Conservation (phyloP, 2,113 vertebrate species). For the Pelobates fuscus region DNA sequence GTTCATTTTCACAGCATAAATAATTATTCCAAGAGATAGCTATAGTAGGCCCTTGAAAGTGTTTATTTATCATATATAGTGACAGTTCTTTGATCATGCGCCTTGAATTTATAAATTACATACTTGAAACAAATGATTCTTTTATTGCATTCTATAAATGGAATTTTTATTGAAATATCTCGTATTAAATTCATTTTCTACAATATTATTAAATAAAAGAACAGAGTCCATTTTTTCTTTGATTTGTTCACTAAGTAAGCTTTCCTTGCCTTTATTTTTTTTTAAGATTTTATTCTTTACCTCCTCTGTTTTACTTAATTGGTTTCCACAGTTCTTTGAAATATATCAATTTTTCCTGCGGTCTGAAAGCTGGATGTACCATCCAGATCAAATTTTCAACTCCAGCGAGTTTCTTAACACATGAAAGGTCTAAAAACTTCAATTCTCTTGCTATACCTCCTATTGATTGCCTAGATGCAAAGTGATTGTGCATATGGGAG, state of each 20-base stretch:
- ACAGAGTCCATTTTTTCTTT: neutral
- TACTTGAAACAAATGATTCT: neutral
- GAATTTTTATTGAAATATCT: slow-evolving; percentile 4
- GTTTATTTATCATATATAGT: slow-evolving; percentile 11
- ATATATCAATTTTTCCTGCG: slow-evolving; percentile 41
- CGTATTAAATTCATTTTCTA: slow-evolving; percentile 5
- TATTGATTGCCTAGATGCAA: slow-evolving; percentile 47
- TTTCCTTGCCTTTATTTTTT: neutral
- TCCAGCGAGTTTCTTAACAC: slow-evolving; percentile 48
- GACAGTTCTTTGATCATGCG: slow-evolving; percentile 10
- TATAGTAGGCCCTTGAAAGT: slow-evolving; percentile 26
- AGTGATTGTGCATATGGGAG: slow-evolving; percentile 46
- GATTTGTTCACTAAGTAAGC: neutral
- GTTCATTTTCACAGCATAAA: slow-evolving; percentile 21
- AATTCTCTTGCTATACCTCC: slow-evolving; percentile 42
- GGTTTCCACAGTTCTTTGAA: slow-evolving; percentile 46
- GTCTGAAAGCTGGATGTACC: slow-evolving; percentile 39
- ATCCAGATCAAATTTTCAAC: slow-evolving; percentile 49
- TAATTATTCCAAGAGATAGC: slow-evolving; percentile 8
- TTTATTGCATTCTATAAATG: neutral
- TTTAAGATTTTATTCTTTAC: slow-evolving; percentile 13
- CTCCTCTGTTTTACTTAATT: slow-evolving; percentile 47
- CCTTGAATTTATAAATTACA: slow-evolving; percentile 11
- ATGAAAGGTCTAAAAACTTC: slow-evolving; percentile 48
- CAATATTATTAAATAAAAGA: neutral